Base-by-base conservation (phyloP, 2,888 invertebrate genomes). In the Antitype chi region DNA sequence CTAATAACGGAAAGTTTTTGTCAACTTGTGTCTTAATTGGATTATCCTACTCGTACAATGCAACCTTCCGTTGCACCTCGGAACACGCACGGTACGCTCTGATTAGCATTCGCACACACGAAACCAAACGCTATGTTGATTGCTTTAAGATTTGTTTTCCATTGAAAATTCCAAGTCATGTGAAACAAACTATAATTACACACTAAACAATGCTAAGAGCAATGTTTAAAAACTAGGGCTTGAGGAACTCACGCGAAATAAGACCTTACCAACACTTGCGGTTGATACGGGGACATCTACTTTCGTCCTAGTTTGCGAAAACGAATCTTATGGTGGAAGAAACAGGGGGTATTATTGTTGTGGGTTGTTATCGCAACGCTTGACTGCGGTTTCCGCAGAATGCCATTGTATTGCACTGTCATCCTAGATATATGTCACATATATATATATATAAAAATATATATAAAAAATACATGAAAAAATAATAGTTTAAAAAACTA, bases 371-470 rank as follows among this genome's bases (percentile, higher is more conserved):
- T 72, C 84, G 90, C 84, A 86, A 88, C 87, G 89, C 88, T 90
- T 84, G 70, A 84, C 85, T 92, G 93, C 90, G 92, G 93, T 94
- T 94, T 92, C 91, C 92, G 90, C 89, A 89, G 92, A 90, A 91
- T 93, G 91, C 91, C 92, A 94, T 93, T 94, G 94, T 93, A 86
- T 94, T 94, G 92, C 94, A 90, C 84, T 91, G 90, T 90, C 92
- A 91, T 92, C 89, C 88, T 85, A 91, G 90, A 91, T 94, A 91
- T 93, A 90, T 94, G 93, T 93, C 94, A 94, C 92, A n/a, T n/a
- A n/a, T n/a, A n/a, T n/a, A n/a, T n/a, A n/a, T n/a, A n/a, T n/a
- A n/a, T n/a, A n/a, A n/a, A n/a, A n/a, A n/a, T n/a, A n/a, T n/a
- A n/a, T n/a, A n/a, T n/a, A n/a, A n/a, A n/a, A n/a, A n/a, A n/a